Evolutionary conservation across 2,113 vertebrate genomes (phyloP).

Genomic region (Malurus melanocephalus): DNA sequence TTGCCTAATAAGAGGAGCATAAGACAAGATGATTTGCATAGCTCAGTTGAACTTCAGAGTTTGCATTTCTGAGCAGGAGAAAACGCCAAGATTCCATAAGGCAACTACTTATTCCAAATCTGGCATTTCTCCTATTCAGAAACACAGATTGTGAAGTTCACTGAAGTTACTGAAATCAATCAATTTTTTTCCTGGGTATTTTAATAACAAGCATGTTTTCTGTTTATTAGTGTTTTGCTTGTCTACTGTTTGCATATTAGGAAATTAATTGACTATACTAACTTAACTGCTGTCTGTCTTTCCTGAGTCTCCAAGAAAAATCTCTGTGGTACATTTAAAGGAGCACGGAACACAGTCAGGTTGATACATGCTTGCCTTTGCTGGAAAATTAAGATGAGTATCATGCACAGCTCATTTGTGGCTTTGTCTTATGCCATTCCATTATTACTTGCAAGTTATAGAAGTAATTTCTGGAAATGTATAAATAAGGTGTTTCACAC

Average conservation of each 20-base stretch:
- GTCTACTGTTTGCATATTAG: not conserved
- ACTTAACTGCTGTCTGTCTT: not conserved
- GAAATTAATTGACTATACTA: not conserved
- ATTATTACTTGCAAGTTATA: conserved; percentile 21
- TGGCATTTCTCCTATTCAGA: conserved; percentile 55
- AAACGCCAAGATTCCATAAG: conserved; percentile 61
- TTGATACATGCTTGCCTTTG: conserved; percentile 20
- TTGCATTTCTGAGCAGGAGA: conserved; percentile 57
- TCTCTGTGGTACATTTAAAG: not conserved
- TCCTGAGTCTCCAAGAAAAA: not conserved
- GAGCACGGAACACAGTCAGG: conserved; percentile 13
- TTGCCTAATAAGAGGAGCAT: conserved; percentile 44
- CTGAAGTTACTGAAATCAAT: conserved; percentile 21
- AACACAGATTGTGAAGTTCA: conserved; percentile 60
- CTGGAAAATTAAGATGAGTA: conserved; percentile 33
- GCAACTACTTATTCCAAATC: conserved; percentile 52
- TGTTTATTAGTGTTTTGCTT: not conserved
- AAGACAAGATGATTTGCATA: conserved; percentile 54
- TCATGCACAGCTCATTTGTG: conserved; percentile 34
- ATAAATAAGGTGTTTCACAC: not conserved
- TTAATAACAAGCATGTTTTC: conserved; percentile 13
- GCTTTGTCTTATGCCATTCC: conserved; percentile 44
- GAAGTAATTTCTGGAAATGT: not conserved
- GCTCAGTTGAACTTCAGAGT: conserved; percentile 50
- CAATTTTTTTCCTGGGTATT: not conserved